phyloP scores from a whole-genome alignment of 2,113 vertebrate species.

The Paralichthys olivaceus region DNA sequence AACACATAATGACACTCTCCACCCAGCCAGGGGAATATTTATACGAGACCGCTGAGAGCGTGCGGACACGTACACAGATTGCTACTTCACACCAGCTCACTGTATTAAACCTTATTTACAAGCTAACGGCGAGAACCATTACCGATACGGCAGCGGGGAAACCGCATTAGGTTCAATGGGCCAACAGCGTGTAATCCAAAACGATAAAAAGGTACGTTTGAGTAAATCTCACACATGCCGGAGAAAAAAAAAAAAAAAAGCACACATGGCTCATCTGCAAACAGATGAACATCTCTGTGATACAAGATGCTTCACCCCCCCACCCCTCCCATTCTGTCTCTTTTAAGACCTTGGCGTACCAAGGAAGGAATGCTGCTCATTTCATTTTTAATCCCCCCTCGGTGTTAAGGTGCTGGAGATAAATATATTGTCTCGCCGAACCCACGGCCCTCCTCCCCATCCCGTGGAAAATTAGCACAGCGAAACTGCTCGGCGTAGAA shows the following conservation, averaged over 20 bases:
- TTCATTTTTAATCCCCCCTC: slow-evolving; percentile 74
- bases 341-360: slow-evolving; percentile 69
- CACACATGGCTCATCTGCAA: slow-evolving; percentile 57
- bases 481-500: slow-evolving; percentile 54
- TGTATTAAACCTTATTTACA: slow-evolving; percentile 78
- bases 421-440: slow-evolving; percentile 58
- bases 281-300: slow-evolving; percentile 63
- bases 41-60: slow-evolving; percentile 63
- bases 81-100: slow-evolving; percentile 57
- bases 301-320: slow-evolving; percentile 35
- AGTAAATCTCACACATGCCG: slow-evolving; percentile 37
- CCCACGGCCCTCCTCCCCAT: slow-evolving; percentile 19
- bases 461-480: slow-evolving; percentile 59
- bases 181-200: slow-evolving; percentile 68
- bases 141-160: slow-evolving; percentile 52
- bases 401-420: slow-evolving; percentile 59
- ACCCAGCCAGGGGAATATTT: slow-evolving; percentile 73
- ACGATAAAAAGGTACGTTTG: slow-evolving; percentile 70
- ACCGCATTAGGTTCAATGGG: slow-evolving; percentile 70
- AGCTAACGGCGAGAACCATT: slow-evolving; percentile 70
- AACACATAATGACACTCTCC: slow-evolving; percentile 74
- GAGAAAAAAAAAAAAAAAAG: slow-evolving; percentile 4
- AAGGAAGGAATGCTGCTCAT: slow-evolving; percentile 72
- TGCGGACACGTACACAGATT: slow-evolving; percentile 13
- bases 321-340: slow-evolving; percentile 11